Evolutionary conservation across 2,113 vertebrate species (phyloP).

Genomic region (Sinocyclocheilus maitianheensis): DNA sequence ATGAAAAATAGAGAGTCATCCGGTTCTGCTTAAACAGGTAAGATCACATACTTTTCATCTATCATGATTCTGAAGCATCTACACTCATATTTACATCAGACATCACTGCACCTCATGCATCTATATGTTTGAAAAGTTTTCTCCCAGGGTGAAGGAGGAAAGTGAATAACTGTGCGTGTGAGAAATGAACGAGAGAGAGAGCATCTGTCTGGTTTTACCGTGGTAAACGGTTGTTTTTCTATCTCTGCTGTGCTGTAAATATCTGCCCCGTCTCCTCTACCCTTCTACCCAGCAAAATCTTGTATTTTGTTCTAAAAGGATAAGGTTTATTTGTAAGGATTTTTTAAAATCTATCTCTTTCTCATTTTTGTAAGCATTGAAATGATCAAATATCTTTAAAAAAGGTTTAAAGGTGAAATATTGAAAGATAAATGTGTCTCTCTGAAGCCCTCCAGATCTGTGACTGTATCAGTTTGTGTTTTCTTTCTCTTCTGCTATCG

Average conservation of each 20-base stretch:
- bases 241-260: conserved; percentile 61
- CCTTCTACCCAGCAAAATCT: conserved; percentile 65
- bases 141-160: neutral
- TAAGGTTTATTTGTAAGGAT: conserved; percentile 80
- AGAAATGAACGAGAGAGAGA: conserved; percentile 12
- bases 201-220: conserved; percentile 56
- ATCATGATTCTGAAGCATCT: no score
- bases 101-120: no score
- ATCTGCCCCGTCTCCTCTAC: conserved; percentile 17
- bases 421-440: conserved; percentile 71
- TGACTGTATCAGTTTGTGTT: conserved; percentile 67
- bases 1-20: no score
- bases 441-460: conserved; percentile 64
- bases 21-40: no score
- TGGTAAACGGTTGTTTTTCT: conserved; percentile 71
- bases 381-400: conserved; percentile 67
- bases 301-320: conserved; percentile 79
- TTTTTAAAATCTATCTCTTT: conserved; percentile 72
- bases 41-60: no score
- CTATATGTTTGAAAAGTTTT: no score
- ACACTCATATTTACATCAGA: no score
- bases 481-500: conserved; percentile 78
- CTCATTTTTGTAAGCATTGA: conserved; percentile 81
- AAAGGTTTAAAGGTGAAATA: conserved; percentile 72
- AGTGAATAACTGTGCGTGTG: neutral